Percentiles rank a stretch among this genome's conserved stretches.
Conservation (phyloP, 2,113 vertebrate genomes). For the Sterrhoptilus dennistouni region DNA sequence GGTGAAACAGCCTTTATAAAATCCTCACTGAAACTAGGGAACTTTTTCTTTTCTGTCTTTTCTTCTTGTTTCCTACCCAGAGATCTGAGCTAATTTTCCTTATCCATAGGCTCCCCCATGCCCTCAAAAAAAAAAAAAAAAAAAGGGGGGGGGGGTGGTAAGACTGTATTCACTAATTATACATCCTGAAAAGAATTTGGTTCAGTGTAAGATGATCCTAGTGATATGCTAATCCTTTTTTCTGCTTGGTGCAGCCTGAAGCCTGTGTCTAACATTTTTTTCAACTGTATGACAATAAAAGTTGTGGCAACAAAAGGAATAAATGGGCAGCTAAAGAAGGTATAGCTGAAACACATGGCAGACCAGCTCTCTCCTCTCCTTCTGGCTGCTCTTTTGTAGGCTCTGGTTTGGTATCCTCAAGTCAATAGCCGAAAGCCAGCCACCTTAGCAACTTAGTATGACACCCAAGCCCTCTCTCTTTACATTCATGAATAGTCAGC, state of each 20-base stretch:
- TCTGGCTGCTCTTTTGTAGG: slow-evolving; percentile 84
- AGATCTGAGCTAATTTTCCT: slow-evolving; percentile 67
- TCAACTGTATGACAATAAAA: slow-evolving; percentile 85
- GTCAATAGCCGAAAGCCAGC: slow-evolving; percentile 82
- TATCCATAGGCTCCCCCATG: slow-evolving; percentile 48
- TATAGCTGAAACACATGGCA: slow-evolving; percentile 82
- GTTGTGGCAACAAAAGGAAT: slow-evolving; percentile 85
- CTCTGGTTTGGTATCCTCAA: slow-evolving; percentile 78
- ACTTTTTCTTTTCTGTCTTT: slow-evolving; percentile 65
- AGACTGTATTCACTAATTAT: slow-evolving; percentile 82
- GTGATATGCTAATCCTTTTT: slow-evolving; percentile 87
- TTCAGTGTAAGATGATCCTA: slow-evolving; percentile 86
- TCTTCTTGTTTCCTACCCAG: slow-evolving; percentile 63
- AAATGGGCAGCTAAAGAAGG: slow-evolving; percentile 83
- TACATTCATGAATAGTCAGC: slow-evolving; percentile 88
- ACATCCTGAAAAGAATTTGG: slow-evolving; percentile 86
- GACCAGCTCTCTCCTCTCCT: slow-evolving; percentile 75
- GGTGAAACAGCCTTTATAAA: slow-evolving; percentile 15
- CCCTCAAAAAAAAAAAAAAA: slow-evolving; percentile 7
- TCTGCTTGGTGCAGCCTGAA: slow-evolving; percentile 83
- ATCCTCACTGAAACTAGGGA: background rate
- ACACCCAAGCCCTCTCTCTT: slow-evolving; percentile 83
- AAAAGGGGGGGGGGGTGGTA: rapidly evolving
- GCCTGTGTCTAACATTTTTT: slow-evolving; percentile 77
- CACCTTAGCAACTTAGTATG: slow-evolving; percentile 85